Evolutionary conservation across 2,113 vertebrate species (phyloP).

Genomic region (Channa argus): DNA sequence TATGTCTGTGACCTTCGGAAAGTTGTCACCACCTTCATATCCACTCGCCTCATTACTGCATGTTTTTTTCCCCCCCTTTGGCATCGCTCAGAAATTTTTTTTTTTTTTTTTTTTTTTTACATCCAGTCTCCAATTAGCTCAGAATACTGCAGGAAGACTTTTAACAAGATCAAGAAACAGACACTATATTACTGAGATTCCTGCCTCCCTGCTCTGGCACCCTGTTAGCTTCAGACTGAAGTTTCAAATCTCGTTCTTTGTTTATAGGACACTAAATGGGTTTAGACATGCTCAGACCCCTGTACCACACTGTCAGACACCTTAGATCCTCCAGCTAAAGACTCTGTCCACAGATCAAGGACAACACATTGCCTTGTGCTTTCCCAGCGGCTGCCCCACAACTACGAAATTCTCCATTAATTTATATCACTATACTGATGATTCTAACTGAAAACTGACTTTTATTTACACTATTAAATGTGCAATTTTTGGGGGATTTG

Average conservation of each 20-base stretch:
- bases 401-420: neutral
- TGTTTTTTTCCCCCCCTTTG: neutral
- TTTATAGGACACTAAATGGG: constrained; percentile 21
- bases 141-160: constrained; percentile 25
- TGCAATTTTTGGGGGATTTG: too few species aligned
- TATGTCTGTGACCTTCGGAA: neutral
- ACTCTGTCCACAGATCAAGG: constrained; percentile 25
- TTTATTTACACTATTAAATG: too few species aligned
- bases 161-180: constrained; percentile 39
- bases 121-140: constrained; percentile 47
- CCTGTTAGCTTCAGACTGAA: neutral
- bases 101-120: neutral
- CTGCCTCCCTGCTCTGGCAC: neutral
- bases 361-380: neutral
- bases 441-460: neutral
- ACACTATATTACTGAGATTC: constrained; percentile 1
- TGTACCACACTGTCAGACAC: constrained; percentile 6
- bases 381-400: neutral
- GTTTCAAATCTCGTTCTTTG: constrained; percentile 24
- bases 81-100: constrained; percentile 3
- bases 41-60: constrained; percentile 26
- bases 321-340: constrained; percentile 32
- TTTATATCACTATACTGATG: neutral
- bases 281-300: neutral
- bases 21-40: neutral